A percentile compares a stretch with the other conserved stretches of the same genome.
Conservation (phyloP, 1,140 invertebrate genomes). For the Tetramorium parvispinum region DNA sequence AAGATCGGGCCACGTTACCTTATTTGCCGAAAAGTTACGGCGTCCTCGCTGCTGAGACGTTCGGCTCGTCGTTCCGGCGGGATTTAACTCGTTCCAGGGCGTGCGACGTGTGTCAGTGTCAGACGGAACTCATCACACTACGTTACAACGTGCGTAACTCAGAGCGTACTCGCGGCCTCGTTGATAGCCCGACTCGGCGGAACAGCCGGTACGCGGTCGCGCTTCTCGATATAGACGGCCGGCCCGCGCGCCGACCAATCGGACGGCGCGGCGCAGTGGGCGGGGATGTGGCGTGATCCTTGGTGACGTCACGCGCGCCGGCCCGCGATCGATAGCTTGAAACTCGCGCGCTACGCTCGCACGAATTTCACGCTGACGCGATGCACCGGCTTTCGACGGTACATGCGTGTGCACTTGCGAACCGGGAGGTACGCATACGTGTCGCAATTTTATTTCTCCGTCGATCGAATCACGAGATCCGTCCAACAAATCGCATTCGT, state of each 20-base stretch:
- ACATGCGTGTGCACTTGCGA: background rate
- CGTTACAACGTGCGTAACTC: constrained; percentile 14
- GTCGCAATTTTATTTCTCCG: background rate
- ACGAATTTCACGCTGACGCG: constrained; percentile 48
- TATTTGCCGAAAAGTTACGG: background rate
- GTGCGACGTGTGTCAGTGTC: background rate
- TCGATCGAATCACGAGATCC: background rate
- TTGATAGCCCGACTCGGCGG: constrained; percentile 20
- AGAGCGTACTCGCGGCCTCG: constrained; percentile 17
- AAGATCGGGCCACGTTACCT: background rate
- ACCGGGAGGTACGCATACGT: too few relatives aligned
- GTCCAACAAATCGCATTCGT: background rate
- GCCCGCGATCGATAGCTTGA: constrained; percentile 75
- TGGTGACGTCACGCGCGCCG: constrained; percentile 78
- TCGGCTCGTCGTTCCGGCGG: background rate
- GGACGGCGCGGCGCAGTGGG: constrained; percentile 64
- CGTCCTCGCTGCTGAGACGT: too few relatives aligned
- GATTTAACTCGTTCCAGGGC: background rate
- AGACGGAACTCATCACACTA: background rate
- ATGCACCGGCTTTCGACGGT: constrained; percentile 41
- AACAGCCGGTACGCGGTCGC: constrained; percentile 53
- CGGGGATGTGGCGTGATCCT: constrained; percentile 85
- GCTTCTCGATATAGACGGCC: constrained; percentile 67
- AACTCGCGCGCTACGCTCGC: constrained; percentile 13
- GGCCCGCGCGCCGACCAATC: constrained; percentile 79